These are phyloP conservation scores for Troides helena DNA, from an alignment of 2,888 invertebrate genomes.

Conservation along the genomic window DNA sequence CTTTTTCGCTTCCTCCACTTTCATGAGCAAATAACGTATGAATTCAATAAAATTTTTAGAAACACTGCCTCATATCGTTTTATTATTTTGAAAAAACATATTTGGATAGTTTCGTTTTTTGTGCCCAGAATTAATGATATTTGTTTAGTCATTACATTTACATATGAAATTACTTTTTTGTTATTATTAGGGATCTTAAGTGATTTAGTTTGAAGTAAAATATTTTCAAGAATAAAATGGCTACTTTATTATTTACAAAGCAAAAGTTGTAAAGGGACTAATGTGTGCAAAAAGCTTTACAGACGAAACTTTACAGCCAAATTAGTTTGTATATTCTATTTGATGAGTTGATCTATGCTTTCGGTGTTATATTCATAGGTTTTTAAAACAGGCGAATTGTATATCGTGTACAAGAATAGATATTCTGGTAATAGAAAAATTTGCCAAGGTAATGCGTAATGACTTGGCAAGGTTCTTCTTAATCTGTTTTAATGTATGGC, in stretches of 20 bases:
- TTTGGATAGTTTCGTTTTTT: too few species aligned
- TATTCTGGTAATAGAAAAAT: not conserved
- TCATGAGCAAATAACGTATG: too few species aligned
- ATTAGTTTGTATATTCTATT: slow-evolving; percentile 2
- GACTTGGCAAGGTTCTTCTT: not conserved
- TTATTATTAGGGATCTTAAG: too few species aligned
- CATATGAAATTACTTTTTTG: too few species aligned
- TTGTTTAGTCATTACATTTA: too few species aligned
- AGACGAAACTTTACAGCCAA: not conserved
- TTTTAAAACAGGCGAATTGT: not conserved
- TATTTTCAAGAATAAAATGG: not conserved
- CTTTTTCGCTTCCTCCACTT: too few species aligned
- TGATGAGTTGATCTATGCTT: not conserved
- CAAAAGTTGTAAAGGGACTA: not conserved
- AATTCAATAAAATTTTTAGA: too few species aligned
- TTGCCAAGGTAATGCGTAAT: not conserved
- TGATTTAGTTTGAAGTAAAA: not conserved
- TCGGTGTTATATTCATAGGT: not conserved
- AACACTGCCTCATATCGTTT: too few species aligned
- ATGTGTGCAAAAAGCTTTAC: not conserved
- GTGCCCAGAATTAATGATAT: too few species aligned
- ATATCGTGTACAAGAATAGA: not conserved
- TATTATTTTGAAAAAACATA: too few species aligned
- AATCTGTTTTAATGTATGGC: not conserved
- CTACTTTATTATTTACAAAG: not conserved